Percentiles rank a stretch among this genome's conserved stretches.
phyloP scores from a whole-genome alignment of 2,113 vertebrate species.

The Varanus salvator region DNA sequence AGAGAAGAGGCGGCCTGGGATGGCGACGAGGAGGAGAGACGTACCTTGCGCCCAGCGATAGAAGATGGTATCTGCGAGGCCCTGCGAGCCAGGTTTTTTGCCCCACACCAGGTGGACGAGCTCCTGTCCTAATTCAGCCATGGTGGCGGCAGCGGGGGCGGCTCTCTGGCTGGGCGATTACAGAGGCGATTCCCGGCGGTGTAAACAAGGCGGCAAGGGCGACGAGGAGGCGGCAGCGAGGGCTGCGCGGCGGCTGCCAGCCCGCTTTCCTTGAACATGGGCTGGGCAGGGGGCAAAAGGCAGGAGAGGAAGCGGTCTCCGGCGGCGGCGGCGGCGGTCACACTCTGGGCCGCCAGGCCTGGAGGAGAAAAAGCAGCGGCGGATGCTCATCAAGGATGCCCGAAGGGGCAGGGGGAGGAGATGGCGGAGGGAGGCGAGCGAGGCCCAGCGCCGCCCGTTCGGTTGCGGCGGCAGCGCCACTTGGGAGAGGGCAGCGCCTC shows the following conservation, averaged over 20 bases:
- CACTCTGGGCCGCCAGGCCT: neutral
- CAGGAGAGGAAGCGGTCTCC: neutral
- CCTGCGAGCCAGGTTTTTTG: slow-evolving; percentile 81
- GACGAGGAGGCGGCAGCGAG: neutral
- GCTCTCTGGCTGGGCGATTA: slow-evolving; percentile 24
- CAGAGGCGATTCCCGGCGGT: neutral
- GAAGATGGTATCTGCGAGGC: slow-evolving; percentile 90
- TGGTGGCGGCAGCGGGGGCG: slow-evolving; percentile 60
- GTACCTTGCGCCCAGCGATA: slow-evolving; percentile 95
- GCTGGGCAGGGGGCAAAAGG: neutral
- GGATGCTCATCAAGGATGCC: neutral
- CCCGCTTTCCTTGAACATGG: slow-evolving; percentile 46
- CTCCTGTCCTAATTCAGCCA: slow-evolving; percentile 90
- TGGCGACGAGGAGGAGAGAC: no score
- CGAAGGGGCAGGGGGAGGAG: no score
- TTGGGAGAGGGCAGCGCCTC: neutral
- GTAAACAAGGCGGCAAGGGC: neutral
- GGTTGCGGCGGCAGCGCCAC: neutral
- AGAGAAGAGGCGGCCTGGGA: no score
- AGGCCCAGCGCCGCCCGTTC: neutral
- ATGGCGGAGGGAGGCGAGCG: no score
- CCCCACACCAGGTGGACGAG: slow-evolving; percentile 95
- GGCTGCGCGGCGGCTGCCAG: slow-evolving; percentile 6
- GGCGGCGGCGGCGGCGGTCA: neutral
- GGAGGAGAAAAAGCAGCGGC: slow-evolving; percentile 3